These are phyloP conservation scores for Sprattus sprattus DNA, from an alignment of 2,113 vertebrate genomes.

Conservation along the genomic window DNA sequence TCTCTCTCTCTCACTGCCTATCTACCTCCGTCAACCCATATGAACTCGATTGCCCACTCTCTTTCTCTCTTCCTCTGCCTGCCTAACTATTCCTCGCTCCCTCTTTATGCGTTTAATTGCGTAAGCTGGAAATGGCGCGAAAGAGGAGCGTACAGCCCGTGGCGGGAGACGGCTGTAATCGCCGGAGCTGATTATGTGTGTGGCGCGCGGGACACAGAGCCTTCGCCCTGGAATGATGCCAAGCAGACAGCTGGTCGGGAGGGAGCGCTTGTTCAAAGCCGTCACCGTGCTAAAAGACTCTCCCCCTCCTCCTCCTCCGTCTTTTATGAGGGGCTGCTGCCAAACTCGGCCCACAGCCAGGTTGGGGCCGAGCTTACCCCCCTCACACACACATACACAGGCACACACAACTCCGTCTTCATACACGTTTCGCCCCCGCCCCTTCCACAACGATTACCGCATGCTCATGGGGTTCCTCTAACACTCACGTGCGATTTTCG, in stretches of 20 bases:
- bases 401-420: neutral
- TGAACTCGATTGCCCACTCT: neutral
- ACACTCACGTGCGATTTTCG: constrained; percentile 46
- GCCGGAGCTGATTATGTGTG: constrained; percentile 69
- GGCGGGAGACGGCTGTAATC: constrained; percentile 77
- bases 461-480: constrained; percentile 41
- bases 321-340: constrained; percentile 51
- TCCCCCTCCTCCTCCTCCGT: constrained; percentile 52
- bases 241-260: constrained; percentile 97
- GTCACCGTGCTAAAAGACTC: constrained; percentile 85
- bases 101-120: neutral
- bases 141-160: neutral
- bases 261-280: constrained; percentile 90
- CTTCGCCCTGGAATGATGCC: constrained; percentile 85
- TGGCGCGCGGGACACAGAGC: constrained; percentile 77
- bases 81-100: neutral
- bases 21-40: neutral
- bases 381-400: constrained; percentile 13
- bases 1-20: constrained; percentile 14
- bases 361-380: constrained; percentile 41
- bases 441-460: constrained; percentile 31
- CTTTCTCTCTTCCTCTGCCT: neutral
- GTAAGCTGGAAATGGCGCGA: neutral
- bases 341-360: constrained; percentile 62
- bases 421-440: constrained; percentile 1